Percentiles rank a stretch among this genome's conserved stretches.
Conservation (phyloP, 2,888 invertebrate genomes). For the Sminthurides aquaticus region DNA sequence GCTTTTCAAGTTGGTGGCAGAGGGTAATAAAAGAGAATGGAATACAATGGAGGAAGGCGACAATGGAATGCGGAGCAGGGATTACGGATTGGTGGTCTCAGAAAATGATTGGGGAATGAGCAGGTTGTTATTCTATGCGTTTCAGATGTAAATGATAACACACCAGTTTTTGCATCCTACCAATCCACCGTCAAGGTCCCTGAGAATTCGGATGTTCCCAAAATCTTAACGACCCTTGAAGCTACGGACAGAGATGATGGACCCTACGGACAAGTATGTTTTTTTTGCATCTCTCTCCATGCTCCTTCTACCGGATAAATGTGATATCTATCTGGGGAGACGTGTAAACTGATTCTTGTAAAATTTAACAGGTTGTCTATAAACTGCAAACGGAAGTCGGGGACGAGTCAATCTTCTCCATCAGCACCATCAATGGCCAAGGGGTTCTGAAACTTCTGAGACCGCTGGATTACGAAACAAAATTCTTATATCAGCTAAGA, state of each 20-base stretch:
- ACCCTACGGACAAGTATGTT: conserved; percentile 72
- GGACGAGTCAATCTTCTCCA: conserved; percentile 66
- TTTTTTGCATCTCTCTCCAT: background rate
- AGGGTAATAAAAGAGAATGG: background rate
- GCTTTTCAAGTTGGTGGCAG: no score
- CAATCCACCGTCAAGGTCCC: conserved; percentile 71
- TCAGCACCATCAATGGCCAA: conserved; percentile 76
- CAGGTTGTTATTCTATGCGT: background rate
- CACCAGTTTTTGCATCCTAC: conserved; percentile 75
- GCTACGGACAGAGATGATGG: conserved; percentile 86
- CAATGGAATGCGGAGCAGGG: background rate
- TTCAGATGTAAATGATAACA: conserved; percentile 36
- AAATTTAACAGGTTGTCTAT: conserved; percentile 61
- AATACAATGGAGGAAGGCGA: background rate
- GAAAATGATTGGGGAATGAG: background rate
- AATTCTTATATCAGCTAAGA: conserved; percentile 75
- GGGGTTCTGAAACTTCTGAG: conserved; percentile 71
- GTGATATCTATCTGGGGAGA: background rate
- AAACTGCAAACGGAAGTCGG: conserved; percentile 74
- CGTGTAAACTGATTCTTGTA: no score
- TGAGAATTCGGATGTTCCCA: conserved; percentile 65
- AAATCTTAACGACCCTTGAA: conserved; percentile 69
- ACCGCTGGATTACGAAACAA: conserved; percentile 74
- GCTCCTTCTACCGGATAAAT: background rate
- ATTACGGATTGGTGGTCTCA: background rate